Percentiles rank a stretch among this genome's conserved stretches.
Evolutionary conservation across 1,140 invertebrate genomes (phyloP).

Genomic region (Drosophila setifemur): DNA sequence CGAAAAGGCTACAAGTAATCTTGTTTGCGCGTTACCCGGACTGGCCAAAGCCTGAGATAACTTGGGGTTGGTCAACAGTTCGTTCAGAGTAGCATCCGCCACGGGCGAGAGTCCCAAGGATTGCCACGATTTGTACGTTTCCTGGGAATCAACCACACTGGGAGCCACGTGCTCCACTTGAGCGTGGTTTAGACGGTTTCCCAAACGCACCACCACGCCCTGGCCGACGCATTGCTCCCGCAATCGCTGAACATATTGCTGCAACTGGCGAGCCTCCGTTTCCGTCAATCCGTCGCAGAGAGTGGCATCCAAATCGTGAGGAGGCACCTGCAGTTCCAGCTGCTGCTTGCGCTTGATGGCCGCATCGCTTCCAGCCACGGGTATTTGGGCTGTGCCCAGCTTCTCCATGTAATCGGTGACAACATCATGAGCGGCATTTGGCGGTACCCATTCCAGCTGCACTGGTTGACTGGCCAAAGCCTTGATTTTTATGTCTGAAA

Average conservation of each 20-base stretch:
- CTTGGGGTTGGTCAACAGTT: conserved; percentile 54
- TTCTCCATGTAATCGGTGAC: conserved; percentile 89
- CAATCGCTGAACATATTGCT: conserved; percentile 86
- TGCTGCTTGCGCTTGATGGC: conserved; percentile 88
- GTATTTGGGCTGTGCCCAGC: conserved; percentile 87
- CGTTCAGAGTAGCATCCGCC: conserved; percentile 51
- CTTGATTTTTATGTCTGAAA: conserved; percentile 84
- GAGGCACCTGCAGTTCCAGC: conserved; percentile 90
- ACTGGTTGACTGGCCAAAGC: conserved; percentile 85
- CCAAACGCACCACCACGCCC: conserved; percentile 84
- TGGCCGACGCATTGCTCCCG: conserved; percentile 86
- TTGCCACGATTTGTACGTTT: conserved; percentile 25
- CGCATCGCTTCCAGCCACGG: conserved; percentile 89
- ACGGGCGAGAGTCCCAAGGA: conserved; percentile 42
- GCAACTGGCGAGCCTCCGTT: conserved; percentile 85
- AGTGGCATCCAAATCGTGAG: conserved; percentile 89
- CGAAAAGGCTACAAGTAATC: conserved; percentile 64
- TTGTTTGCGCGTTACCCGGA: conserved; percentile 38
- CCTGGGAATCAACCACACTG: neutral
- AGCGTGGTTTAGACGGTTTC: conserved; percentile 40
- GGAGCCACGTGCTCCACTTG: conserved; percentile 50
- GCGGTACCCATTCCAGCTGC: conserved; percentile 86
- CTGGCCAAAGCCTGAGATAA: conserved; percentile 40
- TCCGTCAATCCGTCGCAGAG: conserved; percentile 86
- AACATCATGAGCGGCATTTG: conserved; percentile 85